Base-by-base conservation (phyloP, 2,113 vertebrate genomes). In the Stomatorhinus ivindoensis region DNA sequence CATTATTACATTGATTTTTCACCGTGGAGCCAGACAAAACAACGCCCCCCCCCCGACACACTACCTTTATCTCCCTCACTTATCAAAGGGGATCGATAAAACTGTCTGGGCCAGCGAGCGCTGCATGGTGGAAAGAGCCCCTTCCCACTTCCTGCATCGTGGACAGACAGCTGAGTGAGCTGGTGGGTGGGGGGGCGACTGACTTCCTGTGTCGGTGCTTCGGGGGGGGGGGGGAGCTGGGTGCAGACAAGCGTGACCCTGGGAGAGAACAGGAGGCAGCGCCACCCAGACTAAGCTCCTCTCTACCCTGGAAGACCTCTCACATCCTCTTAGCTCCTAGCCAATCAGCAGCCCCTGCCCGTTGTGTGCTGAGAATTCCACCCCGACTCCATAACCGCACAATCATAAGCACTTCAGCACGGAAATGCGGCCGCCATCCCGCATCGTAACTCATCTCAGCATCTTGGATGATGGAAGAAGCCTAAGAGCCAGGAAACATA, bases 11-110 rank as follows among this genome's bases (percentile, higher is more conserved):
- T 92, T 91, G 92, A 93, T 93, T 92, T 91, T 84, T 80, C 4
- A 17, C 88, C 46, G 73, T 27, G 48, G 31, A 39, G 91, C 90
- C 91, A 92, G 92, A 92, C 91, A 89, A 89, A 90, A 90, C 82
- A 44, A 42, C 35, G 7, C 89, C 87, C n/a, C 89, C 89, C 21
- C 21, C 11, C 89, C 87, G 11, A 88, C 80, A 80, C 73, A 42
- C 10, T 47, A 39, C 53, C 46, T 84, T 83, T 24, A 58, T 86
- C 69, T 58, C 27, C 42, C 15, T 84, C 65, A 88, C 87, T 91
- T 89, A 87, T 86, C 89, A 90, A 89, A 86, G 31, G 86, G 82
- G 85, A 94, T 93, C 93, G 91, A 94, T 94, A 92, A 13, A 44
- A 47, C 58, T 89, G 91, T 92, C 92, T 90, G 24, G 89, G 47